phyloP scores from a whole-genome alignment of 2,113 vertebrate genomes.

The Bombycilla garrulus region DNA sequence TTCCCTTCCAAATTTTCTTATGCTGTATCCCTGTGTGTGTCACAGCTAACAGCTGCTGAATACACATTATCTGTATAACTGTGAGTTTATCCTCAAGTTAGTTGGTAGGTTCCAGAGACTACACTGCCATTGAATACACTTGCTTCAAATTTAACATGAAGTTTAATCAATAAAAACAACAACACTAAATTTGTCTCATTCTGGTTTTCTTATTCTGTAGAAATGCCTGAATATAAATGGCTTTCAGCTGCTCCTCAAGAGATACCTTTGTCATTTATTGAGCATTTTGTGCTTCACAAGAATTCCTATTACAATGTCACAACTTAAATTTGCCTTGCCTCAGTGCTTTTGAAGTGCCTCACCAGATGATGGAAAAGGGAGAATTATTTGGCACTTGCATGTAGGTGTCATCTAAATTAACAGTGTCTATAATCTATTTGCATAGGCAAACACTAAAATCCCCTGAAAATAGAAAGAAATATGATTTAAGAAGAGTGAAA shows the following conservation, averaged over 20 bases:
- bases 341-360: not conserved
- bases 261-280: not conserved
- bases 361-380: not conserved
- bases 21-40: not conserved
- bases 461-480: not conserved
- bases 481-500: not conserved
- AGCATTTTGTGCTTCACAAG: not conserved
- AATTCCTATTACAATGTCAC: not conserved
- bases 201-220: not conserved
- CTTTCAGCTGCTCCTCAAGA: not conserved
- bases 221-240: not conserved
- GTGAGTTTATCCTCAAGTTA: not conserved
- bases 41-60: not conserved
- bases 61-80: not conserved
- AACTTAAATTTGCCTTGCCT: not conserved
- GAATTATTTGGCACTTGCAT: not conserved
- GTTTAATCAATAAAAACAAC: conserved; percentile 46
- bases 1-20: not conserved
- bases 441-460: not conserved
- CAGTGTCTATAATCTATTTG: not conserved
- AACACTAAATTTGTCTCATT: not conserved
- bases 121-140: not conserved
- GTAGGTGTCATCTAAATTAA: not conserved
- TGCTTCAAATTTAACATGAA: conserved; percentile 12
- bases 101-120: not conserved